These are phyloP conservation scores for Chrysodeixis includens DNA, from an alignment of 2,888 invertebrate species.

Conservation along the genomic window DNA sequence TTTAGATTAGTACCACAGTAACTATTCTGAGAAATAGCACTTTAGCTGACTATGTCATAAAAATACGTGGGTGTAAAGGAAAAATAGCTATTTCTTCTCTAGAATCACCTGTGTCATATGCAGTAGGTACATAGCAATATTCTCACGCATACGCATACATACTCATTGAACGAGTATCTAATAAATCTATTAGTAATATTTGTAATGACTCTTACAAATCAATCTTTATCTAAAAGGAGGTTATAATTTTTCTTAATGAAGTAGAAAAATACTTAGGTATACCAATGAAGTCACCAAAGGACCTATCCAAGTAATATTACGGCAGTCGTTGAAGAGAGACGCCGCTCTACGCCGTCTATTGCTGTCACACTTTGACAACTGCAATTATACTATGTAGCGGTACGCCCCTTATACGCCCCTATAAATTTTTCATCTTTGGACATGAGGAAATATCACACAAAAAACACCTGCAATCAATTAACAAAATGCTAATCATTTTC, in stretches of 20 bases:
- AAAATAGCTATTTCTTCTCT: neutral
- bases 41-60: neutral
- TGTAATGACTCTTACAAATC: no score
- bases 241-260: neutral
- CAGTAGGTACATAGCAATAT: neutral
- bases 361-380: no score
- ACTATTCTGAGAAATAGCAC: neutral
- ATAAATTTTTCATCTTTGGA: no score
- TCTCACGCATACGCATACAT: neutral
- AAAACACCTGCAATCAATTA: neutral
- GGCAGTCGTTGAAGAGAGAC: no score
- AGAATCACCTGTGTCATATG: neutral
- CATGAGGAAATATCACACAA: neutral
- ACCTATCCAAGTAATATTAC: no score
- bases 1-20: neutral
- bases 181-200: neutral
- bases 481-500: slow-evolving; percentile 32
- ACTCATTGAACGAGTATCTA: neutral
- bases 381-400: no score
- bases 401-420: no score
- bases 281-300: no score
- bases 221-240: no score
- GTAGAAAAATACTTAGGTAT: neutral
- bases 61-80: neutral
- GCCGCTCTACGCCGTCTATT: no score